Evolutionary conservation across 92 coral and sea anemone genomes (phyloP).

Genomic region (Epizoanthus rinbou): DNA sequence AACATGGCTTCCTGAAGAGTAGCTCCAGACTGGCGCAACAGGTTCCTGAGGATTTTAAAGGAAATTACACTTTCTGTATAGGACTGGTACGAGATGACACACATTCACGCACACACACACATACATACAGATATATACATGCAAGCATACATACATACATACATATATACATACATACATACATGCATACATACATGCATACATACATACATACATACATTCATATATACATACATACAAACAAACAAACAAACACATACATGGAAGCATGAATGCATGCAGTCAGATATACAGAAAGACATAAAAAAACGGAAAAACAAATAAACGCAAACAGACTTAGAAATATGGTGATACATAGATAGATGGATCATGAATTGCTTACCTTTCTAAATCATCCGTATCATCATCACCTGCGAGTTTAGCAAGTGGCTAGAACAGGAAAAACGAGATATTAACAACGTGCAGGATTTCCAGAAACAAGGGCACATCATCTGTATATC

Average conservation of each 20-base stretch:
- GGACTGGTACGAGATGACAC: not conserved
- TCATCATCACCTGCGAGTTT: slow-evolving; percentile 18
- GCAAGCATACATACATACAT: no score
- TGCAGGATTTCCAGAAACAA: not conserved
- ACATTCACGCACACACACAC: no score
- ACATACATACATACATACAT: no score
- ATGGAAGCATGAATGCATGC: no score
- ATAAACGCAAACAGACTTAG: not conserved
- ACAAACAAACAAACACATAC: no score
- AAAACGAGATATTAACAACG: not conserved
- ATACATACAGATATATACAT: no score
- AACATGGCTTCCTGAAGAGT: slow-evolving; percentile 84
- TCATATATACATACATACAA: no score
- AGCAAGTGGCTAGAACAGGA: slow-evolving; percentile 1
- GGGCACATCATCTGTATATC: no score
- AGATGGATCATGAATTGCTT: not conserved
- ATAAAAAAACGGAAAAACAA: not conserved
- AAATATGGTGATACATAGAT: not conserved
- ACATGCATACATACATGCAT: no score
- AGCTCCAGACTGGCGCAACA: slow-evolving; percentile 84
- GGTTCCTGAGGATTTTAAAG: slow-evolving; percentile 57
- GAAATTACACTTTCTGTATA: not conserved
- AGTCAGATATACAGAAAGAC: no score
- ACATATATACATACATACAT: no score
- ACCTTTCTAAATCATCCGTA: slow-evolving; percentile 30